Percentiles rank a stretch among this genome's conserved stretches.
Evolutionary conservation across 2,797 vertebrate genomes (phyloP).

Genomic region (Steatocranus sp.): DNA sequence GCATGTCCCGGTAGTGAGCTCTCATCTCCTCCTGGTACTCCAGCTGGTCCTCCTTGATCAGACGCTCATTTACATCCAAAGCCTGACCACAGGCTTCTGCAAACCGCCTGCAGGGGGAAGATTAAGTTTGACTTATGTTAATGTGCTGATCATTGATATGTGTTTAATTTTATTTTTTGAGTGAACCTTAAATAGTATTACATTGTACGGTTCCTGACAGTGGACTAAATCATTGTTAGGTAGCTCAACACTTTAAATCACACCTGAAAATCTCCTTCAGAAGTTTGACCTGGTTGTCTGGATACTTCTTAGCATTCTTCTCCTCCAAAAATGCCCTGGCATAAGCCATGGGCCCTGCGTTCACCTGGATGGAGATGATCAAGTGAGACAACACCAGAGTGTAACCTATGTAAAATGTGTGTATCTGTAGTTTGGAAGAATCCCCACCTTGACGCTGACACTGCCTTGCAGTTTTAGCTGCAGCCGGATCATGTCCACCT

Average conservation of each 20-base stretch:
- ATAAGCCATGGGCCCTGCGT: constrained; percentile 97
- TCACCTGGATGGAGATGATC: constrained; percentile 76
- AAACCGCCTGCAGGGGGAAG: constrained; percentile 82
- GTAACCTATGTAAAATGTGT: not conserved
- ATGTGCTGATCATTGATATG: not conserved
- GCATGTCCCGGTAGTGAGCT: constrained; percentile 95
- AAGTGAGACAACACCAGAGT: not conserved
- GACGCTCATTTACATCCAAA: constrained; percentile 91
- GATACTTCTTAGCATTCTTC: constrained; percentile 96
- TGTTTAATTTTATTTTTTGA: not conserved
- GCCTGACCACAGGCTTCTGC: constrained; percentile 94
- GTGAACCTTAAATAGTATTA: not conserved
- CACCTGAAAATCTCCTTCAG: constrained; percentile 99
- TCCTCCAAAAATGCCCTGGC: constrained; percentile 96
- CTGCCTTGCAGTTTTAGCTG: constrained; percentile 98
- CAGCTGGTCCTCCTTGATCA: constrained; percentile 98
- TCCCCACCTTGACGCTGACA: constrained; percentile 90
- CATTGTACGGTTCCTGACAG: not conserved
- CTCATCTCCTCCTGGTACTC: constrained; percentile 99
- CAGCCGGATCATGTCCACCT: constrained; percentile 98
- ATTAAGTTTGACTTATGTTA: not conserved
- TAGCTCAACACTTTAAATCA: not conserved
- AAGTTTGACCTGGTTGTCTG: constrained; percentile 97
- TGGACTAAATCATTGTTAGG: not conserved
- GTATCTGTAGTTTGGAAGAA: not conserved